Base-by-base conservation (phyloP, 2,888 invertebrate species). In the Diplolepis rosae region DNA sequence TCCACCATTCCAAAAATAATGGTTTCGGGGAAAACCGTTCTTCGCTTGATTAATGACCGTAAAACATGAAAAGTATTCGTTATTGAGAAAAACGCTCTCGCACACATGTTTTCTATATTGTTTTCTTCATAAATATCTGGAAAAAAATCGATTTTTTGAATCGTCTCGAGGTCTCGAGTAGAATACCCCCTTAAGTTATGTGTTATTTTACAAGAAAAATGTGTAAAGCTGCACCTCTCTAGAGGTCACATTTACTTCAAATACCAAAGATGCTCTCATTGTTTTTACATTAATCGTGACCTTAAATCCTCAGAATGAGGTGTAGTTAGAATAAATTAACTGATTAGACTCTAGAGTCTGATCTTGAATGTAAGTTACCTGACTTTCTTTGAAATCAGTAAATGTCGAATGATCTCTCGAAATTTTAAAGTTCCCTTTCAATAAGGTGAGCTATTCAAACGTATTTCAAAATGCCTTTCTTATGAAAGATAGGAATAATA, bases 251-350 rank as follows among this genome's bases (percentile, higher is more conserved):
- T 56, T 22, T 56, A 56, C 22, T 56, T 56, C 35, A 56, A 56
- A 56, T 56, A 56, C 22, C 56, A 56, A 56, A 35, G 35, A 56
- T 56, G 56, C 35, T 22, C 35, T 56, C 56, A 56, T 56, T 56
- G 35, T 39, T 56, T 35, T 35, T 35, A 56, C 32, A 32, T 56
- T 56, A 32, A 56, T 56, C 32, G 35, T 56, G 56, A 56, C 56
- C 56, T 56, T 56, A 56, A 56, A 13, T 52, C 52, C 52, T 52
- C 30, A 52, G 30, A 52, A 39, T 15, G 6, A 15, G 35, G 35
- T 35, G 1, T 13, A 35, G 35, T 22, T 18, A 13, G 24, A 56
- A 22, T 56, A 56, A 13, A 56, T 22, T 56, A 56, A 22, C 32
- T 56, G 32, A 35, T 35, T 22, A 1, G 13, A 24, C 9, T 32